phyloP scores from a whole-genome alignment of 2,888 invertebrate species.

The Cryptosula pallasiana region DNA sequence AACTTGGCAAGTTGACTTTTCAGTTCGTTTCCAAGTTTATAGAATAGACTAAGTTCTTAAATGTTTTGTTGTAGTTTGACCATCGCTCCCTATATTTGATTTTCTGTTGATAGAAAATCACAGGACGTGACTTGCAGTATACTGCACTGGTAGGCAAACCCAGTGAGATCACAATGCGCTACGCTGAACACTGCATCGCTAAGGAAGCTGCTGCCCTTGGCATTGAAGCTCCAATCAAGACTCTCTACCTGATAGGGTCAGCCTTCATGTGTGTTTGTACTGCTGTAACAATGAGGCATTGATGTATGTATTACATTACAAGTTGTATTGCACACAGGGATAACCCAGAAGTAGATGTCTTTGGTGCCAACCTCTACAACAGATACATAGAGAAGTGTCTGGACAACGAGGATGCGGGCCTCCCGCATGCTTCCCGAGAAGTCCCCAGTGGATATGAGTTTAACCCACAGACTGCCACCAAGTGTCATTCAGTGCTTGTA shows the following conservation, averaged over 20 bases:
- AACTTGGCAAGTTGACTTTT: too few relatives aligned
- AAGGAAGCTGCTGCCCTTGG: slow-evolving; percentile 45
- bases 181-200: slow-evolving; percentile 48
- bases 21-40: too few relatives aligned
- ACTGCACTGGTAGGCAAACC: slow-evolving; percentile 50
- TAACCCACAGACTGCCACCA: slow-evolving; percentile 41
- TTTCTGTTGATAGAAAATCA: slow-evolving; percentile 44
- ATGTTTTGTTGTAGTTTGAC: too few relatives aligned
- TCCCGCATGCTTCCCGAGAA: slow-evolving; percentile 35
- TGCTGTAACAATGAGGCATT: too few relatives aligned
- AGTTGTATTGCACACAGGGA: too few relatives aligned
- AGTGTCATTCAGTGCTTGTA: slow-evolving; percentile 44
- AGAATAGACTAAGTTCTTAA: too few relatives aligned
- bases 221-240: slow-evolving; percentile 40
- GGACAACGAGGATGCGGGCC: slow-evolving; percentile 28
- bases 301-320: too few relatives aligned
- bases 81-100: too few relatives aligned
- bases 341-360: slow-evolving; percentile 50
- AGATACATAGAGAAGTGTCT: slow-evolving; percentile 36
- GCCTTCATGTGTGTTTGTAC: too few relatives aligned
- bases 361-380: slow-evolving; percentile 51
- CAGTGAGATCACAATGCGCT: slow-evolving; percentile 51
- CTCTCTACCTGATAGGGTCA: slow-evolving; percentile 52
- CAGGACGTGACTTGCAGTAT: slow-evolving; percentile 46
- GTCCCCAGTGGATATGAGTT: slow-evolving; percentile 40